A percentile compares a stretch with the other conserved stretches of the same genome.
These are phyloP conservation scores for Engystomops pustulosus DNA, from an alignment of 2,113 vertebrate species.

Conservation along the genomic window DNA sequence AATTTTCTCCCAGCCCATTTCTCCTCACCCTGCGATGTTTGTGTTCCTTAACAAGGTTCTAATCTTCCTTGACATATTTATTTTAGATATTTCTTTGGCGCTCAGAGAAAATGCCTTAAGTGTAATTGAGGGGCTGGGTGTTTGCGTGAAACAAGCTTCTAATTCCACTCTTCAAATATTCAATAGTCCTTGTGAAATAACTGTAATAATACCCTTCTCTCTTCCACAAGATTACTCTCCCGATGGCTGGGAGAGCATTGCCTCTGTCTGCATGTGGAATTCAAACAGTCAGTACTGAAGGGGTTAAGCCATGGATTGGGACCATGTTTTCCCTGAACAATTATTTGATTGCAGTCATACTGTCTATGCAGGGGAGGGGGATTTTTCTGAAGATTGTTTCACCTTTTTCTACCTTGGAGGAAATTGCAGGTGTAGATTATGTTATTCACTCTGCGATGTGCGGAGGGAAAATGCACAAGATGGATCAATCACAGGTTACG, in stretches of 20 bases:
- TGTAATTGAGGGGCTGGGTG: slow-evolving; percentile 56
- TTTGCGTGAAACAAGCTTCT: slow-evolving; percentile 51
- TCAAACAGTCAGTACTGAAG: neutral
- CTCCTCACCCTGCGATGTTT: neutral
- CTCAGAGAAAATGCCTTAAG: slow-evolving; percentile 49
- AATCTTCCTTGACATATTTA: slow-evolving; percentile 51
- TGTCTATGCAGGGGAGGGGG: neutral
- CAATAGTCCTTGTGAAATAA: slow-evolving; percentile 57
- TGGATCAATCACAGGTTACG: slow-evolving; percentile 19
- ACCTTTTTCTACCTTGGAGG: neutral
- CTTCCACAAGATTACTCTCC: slow-evolving; percentile 40
- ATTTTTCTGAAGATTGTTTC: slow-evolving; percentile 8
- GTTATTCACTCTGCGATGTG: neutral
- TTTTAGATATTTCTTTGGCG: slow-evolving; percentile 46
- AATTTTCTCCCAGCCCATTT: neutral
- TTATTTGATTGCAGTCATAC: slow-evolving; percentile 18
- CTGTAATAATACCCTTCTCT: slow-evolving; percentile 52
- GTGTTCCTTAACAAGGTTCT: slow-evolving; percentile 41
- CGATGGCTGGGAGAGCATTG: slow-evolving; percentile 21
- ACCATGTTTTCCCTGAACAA: neutral
- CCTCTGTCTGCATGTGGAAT: neutral
- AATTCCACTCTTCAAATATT: slow-evolving; percentile 58
- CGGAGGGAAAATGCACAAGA: neutral
- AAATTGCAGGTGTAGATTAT: slow-evolving; percentile 37
- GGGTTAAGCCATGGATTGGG: slow-evolving; percentile 11